Percentiles rank a stretch among this genome's conserved stretches.
These are phyloP conservation scores for human (Homo sapiens) DNA, from an alignment of 2,113 vertebrate species.

Conservation along the genomic window DNA sequence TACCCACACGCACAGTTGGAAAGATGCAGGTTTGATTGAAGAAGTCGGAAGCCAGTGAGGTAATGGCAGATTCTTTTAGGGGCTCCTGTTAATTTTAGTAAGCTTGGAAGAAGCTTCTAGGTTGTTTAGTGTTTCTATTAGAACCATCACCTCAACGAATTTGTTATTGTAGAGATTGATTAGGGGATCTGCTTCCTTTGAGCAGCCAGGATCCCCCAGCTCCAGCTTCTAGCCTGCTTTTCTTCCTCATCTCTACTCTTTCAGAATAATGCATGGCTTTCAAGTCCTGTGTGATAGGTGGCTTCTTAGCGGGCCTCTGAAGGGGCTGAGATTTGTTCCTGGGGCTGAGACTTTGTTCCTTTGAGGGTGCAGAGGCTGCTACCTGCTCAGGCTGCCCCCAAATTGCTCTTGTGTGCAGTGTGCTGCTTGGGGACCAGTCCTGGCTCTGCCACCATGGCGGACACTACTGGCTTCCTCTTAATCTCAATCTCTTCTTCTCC, in stretches of 20 bases:
- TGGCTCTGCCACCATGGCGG: rapidly evolving
- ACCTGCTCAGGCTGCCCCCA: no score
- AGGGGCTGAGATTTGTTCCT: no score
- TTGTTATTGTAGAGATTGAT: neutral
- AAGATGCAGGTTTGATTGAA: neutral
- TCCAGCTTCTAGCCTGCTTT: no score
- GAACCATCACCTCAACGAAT: neutral
- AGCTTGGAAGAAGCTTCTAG: neutral
- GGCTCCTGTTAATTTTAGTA: neutral
- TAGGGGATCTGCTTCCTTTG: neutral
- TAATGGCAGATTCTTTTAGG: neutral
- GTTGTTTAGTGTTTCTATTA: slow-evolving; percentile 2
- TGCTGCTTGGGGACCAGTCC: neutral
- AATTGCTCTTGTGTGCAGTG: rapidly evolving
- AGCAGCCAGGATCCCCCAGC: neutral
- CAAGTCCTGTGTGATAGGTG: neutral
- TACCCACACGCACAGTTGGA: slow-evolving; percentile 40
- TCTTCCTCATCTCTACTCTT: neutral
- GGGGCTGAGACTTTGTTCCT: no score
- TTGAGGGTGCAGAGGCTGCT: neutral
- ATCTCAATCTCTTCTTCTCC: neutral
- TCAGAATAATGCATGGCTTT: neutral
- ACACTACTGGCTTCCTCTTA: neutral
- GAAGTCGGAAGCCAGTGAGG: neutral
- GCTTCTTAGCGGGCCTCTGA: neutral